Base-by-base conservation (phyloP, 2,888 invertebrate species). In the Stramonita haemastoma region DNA sequence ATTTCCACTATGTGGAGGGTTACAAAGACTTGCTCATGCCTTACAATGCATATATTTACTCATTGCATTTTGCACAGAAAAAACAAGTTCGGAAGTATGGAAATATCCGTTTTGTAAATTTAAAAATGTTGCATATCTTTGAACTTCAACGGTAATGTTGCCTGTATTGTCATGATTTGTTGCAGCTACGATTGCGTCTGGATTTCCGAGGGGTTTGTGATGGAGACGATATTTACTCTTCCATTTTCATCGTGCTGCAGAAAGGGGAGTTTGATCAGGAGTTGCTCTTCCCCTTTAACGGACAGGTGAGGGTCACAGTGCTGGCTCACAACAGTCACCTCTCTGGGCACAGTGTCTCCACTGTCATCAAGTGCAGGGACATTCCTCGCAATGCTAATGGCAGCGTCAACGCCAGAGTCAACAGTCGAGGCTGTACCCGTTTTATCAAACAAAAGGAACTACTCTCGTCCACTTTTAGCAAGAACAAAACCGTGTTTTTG, bases 241-340 rank as follows among this genome's bases (percentile, higher is more conserved):
- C 92, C n/a, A 84, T 94, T 46, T 92, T 91, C 87, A 84, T 94
- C 19, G 89, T 90, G 19, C 91, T 93, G 6, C 92, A 93, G 89
- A 91, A 92, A 22, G 94, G 94, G 0, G 90, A 92, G 81, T 93
- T 92, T 89, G 94, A 94, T 77, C 91, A 93, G 8, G 90, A 93
- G 1, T 87, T 94, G 13, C 87, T 90, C 8, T 94, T 93, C 73
- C 94, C 94, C 19, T 91, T 93, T 86, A 92, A 91, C 77, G 91
- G 89, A 70, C 89, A 89, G 26, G 84, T 89, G 32, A 89, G 29
- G 70, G 85, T 89, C 70, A 66, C 73, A 0, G 70, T 85, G 29
- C 70, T 89, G 1, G 15, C 46, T 77, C 89, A 89, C 22, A 56
- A n/a, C 32, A 84, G 57, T 46, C n/a, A 26, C 19, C 11, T 26